phyloP scores from a whole-genome alignment of 2,797 vertebrate genomes.

The Pipistrellus pipistrellus region DNA sequence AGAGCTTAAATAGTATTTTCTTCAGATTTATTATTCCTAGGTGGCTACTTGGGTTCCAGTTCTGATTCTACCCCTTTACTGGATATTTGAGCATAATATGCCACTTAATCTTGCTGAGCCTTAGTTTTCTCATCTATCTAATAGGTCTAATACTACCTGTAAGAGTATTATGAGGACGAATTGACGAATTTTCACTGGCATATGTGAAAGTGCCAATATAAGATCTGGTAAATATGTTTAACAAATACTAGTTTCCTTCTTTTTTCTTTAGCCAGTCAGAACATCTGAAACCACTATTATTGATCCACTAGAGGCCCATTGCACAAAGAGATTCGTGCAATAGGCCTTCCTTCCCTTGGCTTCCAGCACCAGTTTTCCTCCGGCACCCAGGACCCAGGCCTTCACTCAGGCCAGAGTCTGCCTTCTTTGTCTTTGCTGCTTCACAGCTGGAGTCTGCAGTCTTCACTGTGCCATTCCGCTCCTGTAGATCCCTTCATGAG shows the following conservation, averaged over 20 bases:
- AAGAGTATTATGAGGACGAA: neutral
- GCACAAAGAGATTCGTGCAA: no score
- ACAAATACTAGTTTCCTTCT: conserved; percentile 10
- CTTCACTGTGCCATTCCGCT: no score
- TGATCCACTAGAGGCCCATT: neutral
- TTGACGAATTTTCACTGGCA: neutral
- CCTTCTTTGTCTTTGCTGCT: no score
- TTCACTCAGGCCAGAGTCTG: no score
- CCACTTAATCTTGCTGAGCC: neutral
- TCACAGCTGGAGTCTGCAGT: no score
- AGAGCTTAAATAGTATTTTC: conserved; percentile 3
- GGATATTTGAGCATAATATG: neutral
- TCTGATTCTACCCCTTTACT: neutral
- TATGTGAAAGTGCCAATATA: conserved; percentile 2
- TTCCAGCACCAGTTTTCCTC: no score
- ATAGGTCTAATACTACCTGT: neutral
- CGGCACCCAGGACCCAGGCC: no score
- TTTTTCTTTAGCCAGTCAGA: neutral
- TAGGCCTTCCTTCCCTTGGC: no score
- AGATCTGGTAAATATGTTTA: neutral
- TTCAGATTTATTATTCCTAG: neutral
- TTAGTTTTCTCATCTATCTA: conserved; percentile 15
- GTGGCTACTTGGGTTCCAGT: neutral
- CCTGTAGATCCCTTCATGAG: no score
- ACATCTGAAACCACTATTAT: neutral